These are phyloP conservation scores for Heliangelus exortis DNA, from an alignment of 2,797 vertebrate species.

Conservation along the genomic window DNA sequence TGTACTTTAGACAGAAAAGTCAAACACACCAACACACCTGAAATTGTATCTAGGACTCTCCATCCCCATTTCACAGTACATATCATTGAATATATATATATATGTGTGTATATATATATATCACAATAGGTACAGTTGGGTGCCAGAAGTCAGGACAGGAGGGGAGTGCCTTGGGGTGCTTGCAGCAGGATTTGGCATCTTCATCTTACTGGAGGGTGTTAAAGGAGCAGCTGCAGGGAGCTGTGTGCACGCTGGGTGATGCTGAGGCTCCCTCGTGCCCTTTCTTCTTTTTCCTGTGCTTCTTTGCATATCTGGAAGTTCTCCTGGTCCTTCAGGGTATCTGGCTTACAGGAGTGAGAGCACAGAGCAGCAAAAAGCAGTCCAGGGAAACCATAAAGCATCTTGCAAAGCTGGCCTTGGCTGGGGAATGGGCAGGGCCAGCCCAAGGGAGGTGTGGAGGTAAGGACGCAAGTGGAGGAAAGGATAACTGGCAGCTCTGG, in stretches of 20 bases:
- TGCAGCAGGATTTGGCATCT: neutral
- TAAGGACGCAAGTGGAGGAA: too few species aligned
- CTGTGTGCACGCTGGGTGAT: neutral
- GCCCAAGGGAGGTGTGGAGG: neutral
- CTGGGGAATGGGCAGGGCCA: neutral
- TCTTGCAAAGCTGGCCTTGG: neutral
- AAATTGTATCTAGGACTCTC: neutral
- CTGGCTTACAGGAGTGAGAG: neutral
- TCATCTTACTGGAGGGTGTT: neutral
- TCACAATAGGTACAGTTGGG: neutral
- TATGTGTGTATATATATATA: too few species aligned
- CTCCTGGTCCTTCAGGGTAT: neutral
- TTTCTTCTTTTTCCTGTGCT: neutral
- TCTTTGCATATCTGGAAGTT: neutral
- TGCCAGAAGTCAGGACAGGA: neutral
- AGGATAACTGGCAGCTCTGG: neutral
- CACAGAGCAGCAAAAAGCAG: neutral
- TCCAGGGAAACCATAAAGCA: neutral
- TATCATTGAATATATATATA: too few species aligned
- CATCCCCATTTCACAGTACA: neutral
- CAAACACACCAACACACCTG: neutral
- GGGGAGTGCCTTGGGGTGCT: neutral
- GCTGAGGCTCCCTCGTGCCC: neutral
- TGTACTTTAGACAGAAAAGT: neutral
- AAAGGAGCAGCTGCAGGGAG: neutral